Evolutionary conservation across 2,113 vertebrate species (phyloP), one percentile per base, ranked within the genome.

Genomic region (Myotis davidii): DNA sequence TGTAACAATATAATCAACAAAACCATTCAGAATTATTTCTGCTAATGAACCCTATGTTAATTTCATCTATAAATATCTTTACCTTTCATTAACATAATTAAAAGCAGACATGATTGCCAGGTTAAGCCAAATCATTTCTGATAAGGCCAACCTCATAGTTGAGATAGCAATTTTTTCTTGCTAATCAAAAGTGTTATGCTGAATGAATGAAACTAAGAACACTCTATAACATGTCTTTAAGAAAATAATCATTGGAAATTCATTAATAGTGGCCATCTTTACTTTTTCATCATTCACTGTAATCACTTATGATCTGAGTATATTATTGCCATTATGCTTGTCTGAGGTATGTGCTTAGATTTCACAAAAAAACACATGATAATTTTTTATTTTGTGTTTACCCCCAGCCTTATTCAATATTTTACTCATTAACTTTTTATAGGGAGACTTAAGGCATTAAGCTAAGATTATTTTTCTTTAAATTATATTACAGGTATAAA

Each of bases 41-140:
- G n/a, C n/a, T 84, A 95, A 81, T 70, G 52, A 39, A 61, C 3
- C 25, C 13, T 77, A 34, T 90, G 81, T 90, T 87, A 95, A 94
- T 82, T 93, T 77, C 39, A 67, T 50, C 42, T 73, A 81, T 88
- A 73, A 90, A 92, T 94, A 90, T 67, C 39, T 94, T 94, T 90
- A 61, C 34, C 32, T 88, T 90, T 88, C 29, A 91, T 42, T 83
- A 91, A 27, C 20, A 17, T 88, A 97, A 95, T 95, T 95, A 91
- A 97, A 97, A 84, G 34, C 61, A 88, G 50, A 81, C 25, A 65
- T 61, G 37, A 97, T 88, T 95, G 61, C 23, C 76, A 90, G 27
- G 52, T 94, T 94, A 92, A 95, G 34, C 27, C 50, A 94, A 95
- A 94, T 85, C 92, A 90, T 10, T 94, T 90, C 82, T 37, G 76